phyloP scores from a whole-genome alignment of 2,797 vertebrate species.

The Hippocampus kuda region DNA sequence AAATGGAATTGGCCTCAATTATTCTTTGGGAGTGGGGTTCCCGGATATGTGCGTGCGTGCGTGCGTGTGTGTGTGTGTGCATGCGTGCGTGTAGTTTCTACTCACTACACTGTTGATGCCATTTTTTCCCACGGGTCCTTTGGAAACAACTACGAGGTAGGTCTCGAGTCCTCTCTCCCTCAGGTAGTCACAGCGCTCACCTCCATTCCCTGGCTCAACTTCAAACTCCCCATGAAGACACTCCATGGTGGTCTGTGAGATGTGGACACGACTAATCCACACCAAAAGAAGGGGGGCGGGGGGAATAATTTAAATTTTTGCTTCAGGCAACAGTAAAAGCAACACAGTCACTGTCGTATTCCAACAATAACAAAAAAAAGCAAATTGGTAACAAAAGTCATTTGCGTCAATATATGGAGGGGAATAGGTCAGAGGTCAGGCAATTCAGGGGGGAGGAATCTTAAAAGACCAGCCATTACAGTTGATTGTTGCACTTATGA shows the following conservation, averaged over 20 bases:
- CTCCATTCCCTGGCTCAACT: slow-evolving; percentile 80
- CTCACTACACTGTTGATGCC: slow-evolving; percentile 82
- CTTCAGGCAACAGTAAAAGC: too few species aligned
- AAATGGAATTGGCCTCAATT: background rate
- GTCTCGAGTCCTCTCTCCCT: slow-evolving; percentile 83
- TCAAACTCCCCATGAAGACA: slow-evolving; percentile 89
- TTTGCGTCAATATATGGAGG: background rate
- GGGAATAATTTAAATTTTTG: background rate
- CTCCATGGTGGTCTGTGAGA: slow-evolving; percentile 86
- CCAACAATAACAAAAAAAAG: too few species aligned
- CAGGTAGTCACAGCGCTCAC: slow-evolving; percentile 83
- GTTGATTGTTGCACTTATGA: background rate
- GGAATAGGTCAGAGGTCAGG: background rate
- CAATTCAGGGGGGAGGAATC: background rate
- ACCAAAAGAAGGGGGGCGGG: background rate
- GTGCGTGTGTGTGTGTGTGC: too few species aligned
- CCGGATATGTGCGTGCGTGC: too few species aligned
- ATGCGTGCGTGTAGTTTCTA: background rate
- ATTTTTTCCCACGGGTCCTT: slow-evolving; percentile 70
- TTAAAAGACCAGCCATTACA: background rate
- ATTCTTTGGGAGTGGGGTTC: background rate
- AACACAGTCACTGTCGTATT: too few species aligned
- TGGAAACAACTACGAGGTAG: slow-evolving; percentile 78
- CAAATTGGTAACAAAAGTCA: too few species aligned
- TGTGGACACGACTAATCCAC: slow-evolving; percentile 80